Conservation (phyloP, 2,113 vertebrate genomes). For the Prinia subflava region DNA sequence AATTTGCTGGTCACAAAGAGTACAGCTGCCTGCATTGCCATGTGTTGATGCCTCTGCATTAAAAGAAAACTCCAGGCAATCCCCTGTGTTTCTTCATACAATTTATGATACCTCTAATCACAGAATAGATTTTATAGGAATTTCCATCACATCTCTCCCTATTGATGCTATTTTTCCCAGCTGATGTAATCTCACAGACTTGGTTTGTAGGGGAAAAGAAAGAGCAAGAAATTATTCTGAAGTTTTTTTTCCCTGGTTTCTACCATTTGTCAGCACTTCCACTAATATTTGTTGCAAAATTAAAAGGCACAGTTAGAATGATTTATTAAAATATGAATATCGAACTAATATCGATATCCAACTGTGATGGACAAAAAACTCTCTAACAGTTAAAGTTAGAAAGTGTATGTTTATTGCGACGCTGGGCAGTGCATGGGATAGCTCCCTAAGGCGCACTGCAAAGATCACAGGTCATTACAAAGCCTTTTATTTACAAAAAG, state of each 20-base stretch:
- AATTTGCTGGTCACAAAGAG: background rate
- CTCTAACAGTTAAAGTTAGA: too few relatives aligned
- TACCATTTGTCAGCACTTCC: background rate
- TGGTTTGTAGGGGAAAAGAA: background rate
- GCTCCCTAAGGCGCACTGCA: too few relatives aligned
- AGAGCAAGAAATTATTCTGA: background rate
- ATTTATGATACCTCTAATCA: conserved; percentile 36
- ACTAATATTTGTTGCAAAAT: background rate
- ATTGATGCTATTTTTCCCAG: background rate
- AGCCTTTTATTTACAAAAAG: too few relatives aligned
- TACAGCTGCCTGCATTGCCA: background rate
- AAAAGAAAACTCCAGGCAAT: conserved; percentile 25
- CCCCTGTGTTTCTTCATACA: background rate
- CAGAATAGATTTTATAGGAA: conserved; percentile 30
- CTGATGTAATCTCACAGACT: background rate
- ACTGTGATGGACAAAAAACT: too few relatives aligned
- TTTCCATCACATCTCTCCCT: background rate
- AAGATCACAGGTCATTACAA: too few relatives aligned
- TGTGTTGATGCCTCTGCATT: conserved; percentile 7
- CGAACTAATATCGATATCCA: too few relatives aligned
- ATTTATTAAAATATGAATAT: too few relatives aligned
- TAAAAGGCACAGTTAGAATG: background rate
- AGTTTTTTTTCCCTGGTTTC: background rate
- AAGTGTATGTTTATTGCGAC: too few relatives aligned
- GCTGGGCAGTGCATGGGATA: too few relatives aligned